A percentile compares a stretch with the other conserved stretches of the same genome.
Conservation (phyloP, 2,888 invertebrate genomes). For the Polia nebulosa region DNA sequence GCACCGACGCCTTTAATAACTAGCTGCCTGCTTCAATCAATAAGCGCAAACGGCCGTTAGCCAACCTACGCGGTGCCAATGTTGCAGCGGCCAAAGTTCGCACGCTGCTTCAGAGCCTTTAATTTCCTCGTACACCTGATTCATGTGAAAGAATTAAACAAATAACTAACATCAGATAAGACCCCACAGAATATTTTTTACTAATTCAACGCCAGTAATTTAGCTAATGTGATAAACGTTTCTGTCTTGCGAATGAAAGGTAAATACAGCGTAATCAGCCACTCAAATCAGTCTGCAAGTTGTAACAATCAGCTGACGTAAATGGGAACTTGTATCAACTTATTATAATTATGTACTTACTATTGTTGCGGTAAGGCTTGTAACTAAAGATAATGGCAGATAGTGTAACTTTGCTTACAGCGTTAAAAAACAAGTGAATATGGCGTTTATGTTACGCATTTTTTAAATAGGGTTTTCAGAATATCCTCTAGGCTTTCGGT, state of each 20-base stretch:
- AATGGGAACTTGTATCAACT: constrained; percentile 56
- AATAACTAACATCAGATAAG: neutral
- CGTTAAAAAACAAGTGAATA: constrained; percentile 23
- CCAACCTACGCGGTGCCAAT: constrained; percentile 72
- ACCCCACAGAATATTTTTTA: neutral
- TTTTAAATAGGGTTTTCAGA: neutral
- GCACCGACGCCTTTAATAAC: constrained; percentile 85
- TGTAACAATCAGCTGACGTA: constrained; percentile 54
- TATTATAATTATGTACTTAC: constrained; percentile 56
- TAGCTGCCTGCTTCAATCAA: constrained; percentile 83
- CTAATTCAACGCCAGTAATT: constrained; percentile 18
- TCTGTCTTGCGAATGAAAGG: constrained; percentile 31
- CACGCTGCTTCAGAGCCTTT: constrained; percentile 67
- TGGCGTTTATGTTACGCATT: neutral
- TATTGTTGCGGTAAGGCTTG: constrained; percentile 45
- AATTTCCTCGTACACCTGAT: constrained; percentile 41
- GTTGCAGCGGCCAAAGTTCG: constrained; percentile 71
- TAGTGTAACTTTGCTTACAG: constrained; percentile 25
- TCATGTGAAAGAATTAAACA: constrained; percentile 25
- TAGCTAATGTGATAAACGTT: constrained; percentile 38
- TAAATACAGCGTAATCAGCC: constrained; percentile 34
- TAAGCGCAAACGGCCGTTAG: constrained; percentile 80
- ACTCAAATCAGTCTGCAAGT: constrained; percentile 37
- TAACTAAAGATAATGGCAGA: constrained; percentile 25
- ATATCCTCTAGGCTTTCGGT: neutral